Evolutionary conservation across 2,113 vertebrate genomes (phyloP), one percentile per base, ranked within the genome.

Genomic region (Furnarius figulus): DNA sequence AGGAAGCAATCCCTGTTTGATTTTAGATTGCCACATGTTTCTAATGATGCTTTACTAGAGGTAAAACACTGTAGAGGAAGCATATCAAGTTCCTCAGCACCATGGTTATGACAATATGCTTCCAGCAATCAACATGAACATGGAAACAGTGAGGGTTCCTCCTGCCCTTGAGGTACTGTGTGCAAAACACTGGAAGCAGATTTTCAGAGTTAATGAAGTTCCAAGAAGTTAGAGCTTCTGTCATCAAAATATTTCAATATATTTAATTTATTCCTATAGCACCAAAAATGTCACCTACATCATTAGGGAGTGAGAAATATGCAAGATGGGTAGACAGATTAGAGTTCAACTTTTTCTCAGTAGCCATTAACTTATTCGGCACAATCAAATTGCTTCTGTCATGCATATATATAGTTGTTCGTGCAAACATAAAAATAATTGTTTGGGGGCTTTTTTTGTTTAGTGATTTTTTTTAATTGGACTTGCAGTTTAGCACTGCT

Each of bases 401-500:
- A 55, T 39, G 27, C 8, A 56, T 18, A 89, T 6, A 76, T 14
- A 50, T 6, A 30, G 14, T 4, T 50, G 12, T 27, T 65, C 27
- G n/a, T 10, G 20, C 4, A 92, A 62, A 65, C 21, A 50, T 10
- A 31, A 1, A 30, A 72, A 61, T 62, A 31, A 14, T 33, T 65
- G 4, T 65, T 59, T 23, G 14, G 5, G 1, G 1, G 1, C 3
- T 58, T 21, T 77, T 31, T 23, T 20, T 14, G 0, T 8, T 58
- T 63, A 46, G 11, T 24, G 10, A 0, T 12, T 6, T 68, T 49
- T n/a, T 79, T 79, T 46, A 52, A 39, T 14, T 58, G 5, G 18
- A 72, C 25, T 68, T 73, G 52, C 1, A 31, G 33, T 74, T 90
- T 53, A 91, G 39, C 28, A 24, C 8, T 3, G 2, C 18, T 79